Conservation (phyloP, 2,797 vertebrate genomes). For the Rhadinocentrus ornatus region DNA sequence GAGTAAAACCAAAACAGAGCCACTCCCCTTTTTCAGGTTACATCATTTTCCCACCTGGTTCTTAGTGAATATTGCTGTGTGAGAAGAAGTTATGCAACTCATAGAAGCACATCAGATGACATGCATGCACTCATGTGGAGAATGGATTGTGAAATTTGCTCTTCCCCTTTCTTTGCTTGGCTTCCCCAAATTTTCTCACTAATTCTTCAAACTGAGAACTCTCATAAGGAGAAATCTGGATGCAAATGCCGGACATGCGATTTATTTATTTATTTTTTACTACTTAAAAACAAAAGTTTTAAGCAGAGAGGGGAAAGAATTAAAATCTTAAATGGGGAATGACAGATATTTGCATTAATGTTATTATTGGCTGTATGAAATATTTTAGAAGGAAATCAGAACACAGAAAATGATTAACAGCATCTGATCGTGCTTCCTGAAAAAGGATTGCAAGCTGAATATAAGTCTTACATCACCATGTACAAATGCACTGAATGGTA, state of each 20-base stretch:
- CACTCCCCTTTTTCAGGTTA: constrained; percentile 6
- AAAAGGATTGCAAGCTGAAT: neutral
- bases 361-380: neutral
- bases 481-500: neutral
- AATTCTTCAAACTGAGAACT: no score
- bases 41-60: constrained; percentile 9
- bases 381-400: no score
- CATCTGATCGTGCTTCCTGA: neutral
- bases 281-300: no score
- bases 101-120: constrained; percentile 15
- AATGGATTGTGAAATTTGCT: neutral
- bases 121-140: neutral
- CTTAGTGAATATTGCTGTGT: constrained; percentile 25
- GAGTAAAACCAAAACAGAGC: constrained; percentile 26
- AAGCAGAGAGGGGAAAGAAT: no score
- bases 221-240: no score
- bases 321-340: no score
- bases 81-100: constrained; percentile 28
- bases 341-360: neutral
- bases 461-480: neutral
- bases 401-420: no score
- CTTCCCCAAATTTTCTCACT: no score
- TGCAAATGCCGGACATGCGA: no score
- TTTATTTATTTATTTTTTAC: no score
- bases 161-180: no score